Percentiles rank a stretch among this genome's conserved stretches.
phyloP scores from a whole-genome alignment of 2,888 invertebrate species.

The Muscina levida region DNA sequence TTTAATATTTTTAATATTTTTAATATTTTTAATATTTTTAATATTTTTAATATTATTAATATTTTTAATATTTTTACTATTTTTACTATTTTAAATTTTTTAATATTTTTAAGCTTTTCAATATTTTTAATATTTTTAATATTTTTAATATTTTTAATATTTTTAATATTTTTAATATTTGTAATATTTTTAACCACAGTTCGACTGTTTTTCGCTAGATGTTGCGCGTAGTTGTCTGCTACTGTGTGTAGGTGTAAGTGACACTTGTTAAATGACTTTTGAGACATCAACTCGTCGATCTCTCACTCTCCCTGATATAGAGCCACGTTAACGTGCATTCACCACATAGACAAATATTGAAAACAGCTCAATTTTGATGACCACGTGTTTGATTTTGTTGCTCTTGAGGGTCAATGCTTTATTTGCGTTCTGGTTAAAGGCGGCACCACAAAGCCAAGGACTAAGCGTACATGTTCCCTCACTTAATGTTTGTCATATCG shows the following conservation, averaged over 20 bases:
- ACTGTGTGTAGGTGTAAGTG: slow-evolving; percentile 38
- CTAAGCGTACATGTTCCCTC: not conserved
- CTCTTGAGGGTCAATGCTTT: not conserved
- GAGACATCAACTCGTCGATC: not conserved
- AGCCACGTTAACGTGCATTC: not conserved
- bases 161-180: too few species aligned
- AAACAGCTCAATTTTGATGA: not conserved
- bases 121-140: too few species aligned
- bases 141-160: too few species aligned
- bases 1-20: too few species aligned
- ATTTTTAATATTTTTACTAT: too few species aligned
- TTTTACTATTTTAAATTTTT: too few species aligned
- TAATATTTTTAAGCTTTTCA: too few species aligned
- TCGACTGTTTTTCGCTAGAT: not conserved
- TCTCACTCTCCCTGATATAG: not conserved
- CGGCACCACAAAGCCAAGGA: too few species aligned
- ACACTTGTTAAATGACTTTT: slow-evolving; percentile 60
- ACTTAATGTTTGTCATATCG: not conserved
- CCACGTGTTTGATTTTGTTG: not conserved
- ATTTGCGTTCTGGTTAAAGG: too few species aligned
- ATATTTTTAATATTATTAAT: too few species aligned
- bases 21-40: too few species aligned
- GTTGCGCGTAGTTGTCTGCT: not conserved
- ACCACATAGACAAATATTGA: not conserved
- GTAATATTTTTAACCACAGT: too few species aligned